Percentiles rank a stretch among this genome's conserved stretches.
Conservation (phyloP, 2,888 invertebrate species). For the Platerodrilus igneus region DNA sequence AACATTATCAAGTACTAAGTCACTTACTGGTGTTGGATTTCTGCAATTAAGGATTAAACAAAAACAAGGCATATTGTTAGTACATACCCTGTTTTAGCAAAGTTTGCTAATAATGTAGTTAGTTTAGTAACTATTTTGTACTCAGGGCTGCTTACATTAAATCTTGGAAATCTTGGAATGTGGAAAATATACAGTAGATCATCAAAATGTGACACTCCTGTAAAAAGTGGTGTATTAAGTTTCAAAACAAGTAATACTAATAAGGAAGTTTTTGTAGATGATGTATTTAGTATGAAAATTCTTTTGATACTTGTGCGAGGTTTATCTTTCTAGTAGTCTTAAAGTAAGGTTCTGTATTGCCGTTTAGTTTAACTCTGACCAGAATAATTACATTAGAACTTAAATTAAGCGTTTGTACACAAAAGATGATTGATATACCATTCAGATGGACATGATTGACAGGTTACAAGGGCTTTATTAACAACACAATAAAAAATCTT, state of each 20-base stretch:
- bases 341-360: too few relatives aligned
- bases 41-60: conserved; percentile 38
- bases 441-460: too few relatives aligned
- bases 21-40: conserved; percentile 46
- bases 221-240: too few relatives aligned
- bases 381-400: too few relatives aligned
- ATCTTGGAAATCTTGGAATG: conserved; percentile 35
- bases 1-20: not conserved
- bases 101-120: conserved; percentile 47
- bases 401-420: too few relatives aligned
- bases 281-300: not conserved
- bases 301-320: too few relatives aligned
- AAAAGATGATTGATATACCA: too few relatives aligned
- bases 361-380: too few relatives aligned
- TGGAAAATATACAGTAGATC: conserved; percentile 52
- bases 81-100: conserved; percentile 42
- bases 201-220: conserved; percentile 48
- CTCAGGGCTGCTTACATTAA: conserved; percentile 42
- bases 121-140: conserved; percentile 42
- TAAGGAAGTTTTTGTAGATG: not conserved
- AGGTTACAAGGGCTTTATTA: too few relatives aligned
- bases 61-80: too few relatives aligned
- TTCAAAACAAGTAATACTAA: conserved; percentile 35
- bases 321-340: too few relatives aligned
- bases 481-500: too few relatives aligned